Evolutionary conservation across 2,113 vertebrate species (phyloP).

Genomic region (Mola mola): DNA sequence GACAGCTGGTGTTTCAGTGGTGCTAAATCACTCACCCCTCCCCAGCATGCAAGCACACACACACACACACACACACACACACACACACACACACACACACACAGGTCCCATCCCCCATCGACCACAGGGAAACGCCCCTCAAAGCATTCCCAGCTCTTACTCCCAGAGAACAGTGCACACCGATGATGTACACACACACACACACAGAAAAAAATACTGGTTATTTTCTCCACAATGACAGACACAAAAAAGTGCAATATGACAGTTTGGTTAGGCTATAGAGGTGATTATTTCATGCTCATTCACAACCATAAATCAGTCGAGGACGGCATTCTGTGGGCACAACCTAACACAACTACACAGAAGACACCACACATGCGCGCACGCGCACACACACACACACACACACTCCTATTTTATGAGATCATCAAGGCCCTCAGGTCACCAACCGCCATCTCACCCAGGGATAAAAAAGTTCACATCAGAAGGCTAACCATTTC

Average conservation of each 20-base stretch:
- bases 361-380: constrained; percentile 56
- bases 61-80: constrained; percentile 38
- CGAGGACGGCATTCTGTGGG: constrained; percentile 39
- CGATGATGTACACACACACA: constrained; percentile 14
- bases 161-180: constrained; percentile 59
- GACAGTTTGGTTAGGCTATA: constrained; percentile 49
- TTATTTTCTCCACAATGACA: constrained; percentile 37
- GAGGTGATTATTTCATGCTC: constrained; percentile 62
- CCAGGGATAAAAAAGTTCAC: constrained; percentile 75
- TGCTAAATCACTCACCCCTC: constrained; percentile 98
- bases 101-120: too few species aligned
- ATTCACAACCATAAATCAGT: constrained; percentile 67
- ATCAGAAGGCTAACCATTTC: constrained; percentile 76
- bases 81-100: constrained; percentile 34
- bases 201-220: constrained; percentile 39
- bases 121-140: constrained; percentile 75
- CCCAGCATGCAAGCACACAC: constrained; percentile 63
- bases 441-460: constrained; percentile 79
- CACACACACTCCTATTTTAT: constrained; percentile 75
- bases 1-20: constrained; percentile 99
- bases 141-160: constrained; percentile 70
- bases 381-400: constrained; percentile 51
- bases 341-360: constrained; percentile 65
- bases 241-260: constrained; percentile 38
- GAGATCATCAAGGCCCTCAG: constrained; percentile 82